Conservation (phyloP, 1,140 invertebrate species). For the Heliconius nattereri region DNA sequence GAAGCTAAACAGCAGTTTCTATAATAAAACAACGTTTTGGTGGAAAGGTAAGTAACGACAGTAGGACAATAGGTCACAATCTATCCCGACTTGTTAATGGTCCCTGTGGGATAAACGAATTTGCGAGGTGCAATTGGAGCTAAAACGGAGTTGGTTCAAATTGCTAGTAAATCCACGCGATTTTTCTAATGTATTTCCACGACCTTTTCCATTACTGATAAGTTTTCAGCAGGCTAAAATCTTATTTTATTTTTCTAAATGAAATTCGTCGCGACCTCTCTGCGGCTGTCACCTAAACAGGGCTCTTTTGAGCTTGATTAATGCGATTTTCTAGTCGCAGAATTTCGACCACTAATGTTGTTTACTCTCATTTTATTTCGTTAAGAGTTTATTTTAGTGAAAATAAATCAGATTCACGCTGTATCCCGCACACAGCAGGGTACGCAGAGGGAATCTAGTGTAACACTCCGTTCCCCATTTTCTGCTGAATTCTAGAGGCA, state of each 20-base stretch:
- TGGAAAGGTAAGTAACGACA: neutral
- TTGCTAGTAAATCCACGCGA: neutral
- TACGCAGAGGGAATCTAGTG: too few relatives aligned
- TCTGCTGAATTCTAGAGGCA: too few relatives aligned
- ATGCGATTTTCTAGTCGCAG: slow-evolving; percentile 18
- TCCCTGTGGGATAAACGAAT: slow-evolving; percentile 2
- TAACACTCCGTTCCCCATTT: too few relatives aligned
- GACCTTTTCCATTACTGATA: slow-evolving; percentile 4
- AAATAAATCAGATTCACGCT: too few relatives aligned
- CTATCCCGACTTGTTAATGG: slow-evolving; percentile 3
- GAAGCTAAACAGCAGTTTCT: too few relatives aligned
- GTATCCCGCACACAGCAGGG: too few relatives aligned
- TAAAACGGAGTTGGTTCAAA: neutral
- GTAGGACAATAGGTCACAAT: slow-evolving; percentile 2
- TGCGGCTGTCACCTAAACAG: slow-evolving; percentile 10
- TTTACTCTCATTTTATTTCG: slow-evolving; percentile 4
- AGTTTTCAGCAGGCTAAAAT: neutral
- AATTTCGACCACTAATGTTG: neutral
- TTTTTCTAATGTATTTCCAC: slow-evolving; percentile 6
- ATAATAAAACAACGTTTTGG: too few relatives aligned
- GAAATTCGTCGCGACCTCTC: neutral
- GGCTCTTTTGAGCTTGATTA: slow-evolving; percentile 15
- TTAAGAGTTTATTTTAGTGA: neutral
- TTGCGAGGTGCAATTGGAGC: neutral
- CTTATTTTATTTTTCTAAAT: slow-evolving; percentile 18